These are phyloP conservation scores for Drosophila busckii DNA, from an alignment of 1,140 invertebrate species.

Conservation along the genomic window DNA sequence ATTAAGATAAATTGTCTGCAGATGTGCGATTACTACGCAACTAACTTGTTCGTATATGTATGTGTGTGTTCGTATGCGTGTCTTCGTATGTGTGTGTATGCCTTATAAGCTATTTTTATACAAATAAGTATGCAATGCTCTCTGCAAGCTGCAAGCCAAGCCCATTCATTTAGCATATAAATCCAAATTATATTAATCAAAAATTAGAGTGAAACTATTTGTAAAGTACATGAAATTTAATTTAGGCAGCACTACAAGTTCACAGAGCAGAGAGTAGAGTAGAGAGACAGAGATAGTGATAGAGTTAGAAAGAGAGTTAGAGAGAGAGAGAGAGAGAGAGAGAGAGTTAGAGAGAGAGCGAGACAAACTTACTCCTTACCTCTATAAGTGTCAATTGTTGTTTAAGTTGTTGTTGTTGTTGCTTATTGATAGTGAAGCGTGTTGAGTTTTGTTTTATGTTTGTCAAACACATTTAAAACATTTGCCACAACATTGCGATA, in stretches of 20 bases:
- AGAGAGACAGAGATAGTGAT: conserved; percentile 4
- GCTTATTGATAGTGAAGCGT: conserved; percentile 9
- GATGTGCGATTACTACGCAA: too few species aligned
- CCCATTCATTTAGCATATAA: too few species aligned
- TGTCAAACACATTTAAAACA: too few species aligned
- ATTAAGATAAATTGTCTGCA: too few species aligned
- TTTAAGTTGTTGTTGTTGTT: conserved; percentile 26
- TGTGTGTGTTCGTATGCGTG: too few species aligned
- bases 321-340: conserved; percentile 9
- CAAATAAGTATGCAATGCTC: too few species aligned
- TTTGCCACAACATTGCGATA: too few species aligned
- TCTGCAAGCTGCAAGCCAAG: too few species aligned
- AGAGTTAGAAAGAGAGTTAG: conserved; percentile 3
- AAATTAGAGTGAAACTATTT: conserved; percentile 14
- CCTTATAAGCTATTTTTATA: too few species aligned
- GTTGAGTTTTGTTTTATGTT: conserved; percentile 1
- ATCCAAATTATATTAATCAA: conserved; percentile 3
- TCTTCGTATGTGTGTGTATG: too few species aligned
- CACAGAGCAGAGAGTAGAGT: conserved; percentile 6
- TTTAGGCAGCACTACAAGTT: conserved; percentile 21
- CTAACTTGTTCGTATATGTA: too few species aligned
- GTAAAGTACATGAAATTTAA: conserved; percentile 6
- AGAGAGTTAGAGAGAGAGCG: conserved; percentile 40
- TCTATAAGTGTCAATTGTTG: conserved; percentile 51
- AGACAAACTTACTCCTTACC: conserved; percentile 67